phyloP scores from a whole-genome alignment of 2,113 vertebrate species.

The Haemorhous mexicanus region DNA sequence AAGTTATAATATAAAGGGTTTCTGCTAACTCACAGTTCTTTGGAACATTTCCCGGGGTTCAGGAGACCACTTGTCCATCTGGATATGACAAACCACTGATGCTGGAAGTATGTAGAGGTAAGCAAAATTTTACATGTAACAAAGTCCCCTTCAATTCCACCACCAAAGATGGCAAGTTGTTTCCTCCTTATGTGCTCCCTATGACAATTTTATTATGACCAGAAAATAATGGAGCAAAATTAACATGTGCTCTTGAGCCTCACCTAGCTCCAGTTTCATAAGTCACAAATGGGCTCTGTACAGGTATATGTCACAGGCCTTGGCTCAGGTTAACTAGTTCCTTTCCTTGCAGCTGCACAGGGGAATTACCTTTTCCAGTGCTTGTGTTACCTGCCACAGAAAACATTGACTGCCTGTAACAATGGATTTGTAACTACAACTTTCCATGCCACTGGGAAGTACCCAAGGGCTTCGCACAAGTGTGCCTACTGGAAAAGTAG shows the following conservation, averaged over 20 bases:
- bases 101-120: neutral
- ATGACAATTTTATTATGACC: neutral
- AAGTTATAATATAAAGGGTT: neutral
- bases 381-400: neutral
- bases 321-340: neutral
- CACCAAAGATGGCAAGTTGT: neutral
- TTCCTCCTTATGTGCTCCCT: neutral
- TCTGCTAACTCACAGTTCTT: fast-evolving
- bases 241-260: neutral
- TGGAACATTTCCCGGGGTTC: neutral
- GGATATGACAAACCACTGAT: neutral
- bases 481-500: neutral
- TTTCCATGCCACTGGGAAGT: neutral
- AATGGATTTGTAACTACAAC: fast-evolving
- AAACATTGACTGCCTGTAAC: fast-evolving
- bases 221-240: neutral
- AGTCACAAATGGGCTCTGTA: neutral
- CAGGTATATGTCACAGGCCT: neutral
- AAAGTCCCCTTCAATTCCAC: neutral
- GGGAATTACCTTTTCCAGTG: neutral
- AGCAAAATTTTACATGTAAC: neutral
- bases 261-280: neutral
- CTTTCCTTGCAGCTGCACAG: neutral
- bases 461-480: neutral
- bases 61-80: neutral